Evolutionary conservation across 2,797 vertebrate species (phyloP), one percentile per base, ranked within the genome.

Genomic region (Pteropus rufus): DNA sequence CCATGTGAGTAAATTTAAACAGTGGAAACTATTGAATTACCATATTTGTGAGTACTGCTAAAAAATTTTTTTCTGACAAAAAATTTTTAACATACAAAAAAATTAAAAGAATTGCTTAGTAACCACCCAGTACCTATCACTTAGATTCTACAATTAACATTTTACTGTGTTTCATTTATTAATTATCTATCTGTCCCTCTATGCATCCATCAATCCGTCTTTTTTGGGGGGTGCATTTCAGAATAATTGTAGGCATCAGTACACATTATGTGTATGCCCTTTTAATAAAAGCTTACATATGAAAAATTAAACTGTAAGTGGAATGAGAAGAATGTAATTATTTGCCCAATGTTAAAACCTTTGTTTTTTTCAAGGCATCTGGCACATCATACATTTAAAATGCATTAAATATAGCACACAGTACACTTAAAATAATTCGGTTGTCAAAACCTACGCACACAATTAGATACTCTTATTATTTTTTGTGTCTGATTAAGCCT

Each of bases 111-210:
- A 49, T 93, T 91, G 7, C 60, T 7, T 56, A 60, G n/a, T 87
- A 46, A 70, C 52, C 79, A 69, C 14, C 19, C 16, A 31, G 7
- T 69, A 52, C 41, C 62, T 82, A 23, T 67, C 9, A 52, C 70
- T 87, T 75, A 76, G 70, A 67, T 88, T 89, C 18, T 44, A 14
- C n/a, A 92, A 3, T 65, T 60, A 80, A 46, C 60, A 34, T 39
- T 93, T 95, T 73, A 75, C 62, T 94, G 0, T 31, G 6, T 95
- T 92, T 93, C 24, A 83, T 89, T 75, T 93, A 58, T 70, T 46
- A 77, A 83, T 49, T 86, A n/a, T 90, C 39, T 86, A 6, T 79
- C 41, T 8, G 5, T 73, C 29, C 87, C 24, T 52, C 11, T 29
- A 0, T 60, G 36, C 10, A 44, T 76, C 39, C 26, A 70, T 44